Percentiles rank a stretch among this genome's conserved stretches.
Conservation (phyloP, 2,888 invertebrate genomes). For the Hemaris fuciformis region DNA sequence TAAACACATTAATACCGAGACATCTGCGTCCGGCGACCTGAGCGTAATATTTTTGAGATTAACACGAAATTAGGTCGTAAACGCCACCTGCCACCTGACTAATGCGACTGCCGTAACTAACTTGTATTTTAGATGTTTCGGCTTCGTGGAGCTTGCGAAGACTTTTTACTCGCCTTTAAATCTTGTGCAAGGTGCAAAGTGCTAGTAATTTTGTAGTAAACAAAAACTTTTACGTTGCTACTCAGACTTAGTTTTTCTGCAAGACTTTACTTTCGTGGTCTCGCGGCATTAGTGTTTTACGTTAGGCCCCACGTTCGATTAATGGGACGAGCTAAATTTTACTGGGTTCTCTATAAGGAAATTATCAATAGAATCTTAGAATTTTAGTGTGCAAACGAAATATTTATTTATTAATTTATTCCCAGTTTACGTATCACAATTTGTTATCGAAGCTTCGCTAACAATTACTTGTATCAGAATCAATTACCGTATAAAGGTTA, state of each 20-base stretch:
- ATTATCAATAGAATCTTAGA: too few relatives aligned
- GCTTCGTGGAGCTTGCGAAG: background rate
- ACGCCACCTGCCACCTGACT: conserved; percentile 37
- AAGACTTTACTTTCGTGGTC: too few relatives aligned
- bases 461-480: too few relatives aligned
- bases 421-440: too few relatives aligned
- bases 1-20: conserved; percentile 17
- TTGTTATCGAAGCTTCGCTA: too few relatives aligned
- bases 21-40: conserved; percentile 10
- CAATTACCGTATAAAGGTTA: too few relatives aligned
- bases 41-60: conserved; percentile 39
- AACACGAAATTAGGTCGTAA: conserved; percentile 45
- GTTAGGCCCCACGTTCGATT: background rate
- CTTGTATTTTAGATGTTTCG: conserved; percentile 9
- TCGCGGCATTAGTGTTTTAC: too few relatives aligned
- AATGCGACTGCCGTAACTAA: conserved; percentile 1
- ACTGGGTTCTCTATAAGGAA: too few relatives aligned
- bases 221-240: background rate
- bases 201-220: background rate
- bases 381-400: too few relatives aligned
- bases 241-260: too few relatives aligned
- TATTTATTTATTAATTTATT: too few relatives aligned
- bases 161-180: background rate
- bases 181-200: background rate
- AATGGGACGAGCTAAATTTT: too few relatives aligned